A percentile compares a stretch with the other conserved stretches of the same genome.
These are phyloP conservation scores for Nomada ferruginata DNA, from an alignment of 2,888 invertebrate species.

Conservation along the genomic window DNA sequence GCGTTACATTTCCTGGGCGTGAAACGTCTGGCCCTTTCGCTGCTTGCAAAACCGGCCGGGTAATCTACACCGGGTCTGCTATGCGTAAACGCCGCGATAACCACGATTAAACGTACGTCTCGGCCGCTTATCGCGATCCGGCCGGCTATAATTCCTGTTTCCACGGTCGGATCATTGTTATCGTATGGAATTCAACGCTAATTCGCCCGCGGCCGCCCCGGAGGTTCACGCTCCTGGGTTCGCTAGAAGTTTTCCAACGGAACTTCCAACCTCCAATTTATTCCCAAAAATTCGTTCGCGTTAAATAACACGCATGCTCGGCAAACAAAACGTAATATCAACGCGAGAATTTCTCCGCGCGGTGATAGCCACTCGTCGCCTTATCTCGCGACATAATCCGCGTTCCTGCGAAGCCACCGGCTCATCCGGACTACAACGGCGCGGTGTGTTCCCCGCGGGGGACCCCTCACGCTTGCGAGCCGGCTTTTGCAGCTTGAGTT, in stretches of 20 bases:
- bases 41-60: conserved; percentile 37
- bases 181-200: conserved; percentile 35
- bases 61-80: conserved; percentile 47
- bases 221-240: neutral
- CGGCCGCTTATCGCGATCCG: conserved; percentile 50
- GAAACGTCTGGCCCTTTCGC: conserved; percentile 29
- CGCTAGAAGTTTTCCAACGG: too few relatives aligned
- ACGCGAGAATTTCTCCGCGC: neutral
- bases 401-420: conserved; percentile 48
- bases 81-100: conserved; percentile 57
- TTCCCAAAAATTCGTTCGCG: too few relatives aligned
- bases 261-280: too few relatives aligned
- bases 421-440: conserved; percentile 50
- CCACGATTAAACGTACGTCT: conserved; percentile 38
- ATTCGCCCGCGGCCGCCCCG: conserved; percentile 1
- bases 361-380: conserved; percentile 24
- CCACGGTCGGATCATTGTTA: conserved; percentile 33
- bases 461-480: conserved; percentile 22
- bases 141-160: conserved; percentile 37
- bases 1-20: conserved; percentile 22
- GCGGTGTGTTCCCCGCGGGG: conserved; percentile 31
- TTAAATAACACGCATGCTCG: too few relatives aligned
- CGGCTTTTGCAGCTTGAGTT: neutral
- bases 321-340: too few relatives aligned
- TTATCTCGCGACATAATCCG: conserved; percentile 61